Conservation (phyloP, 2,113 vertebrate species). For the Protobothrops flavoviridis region DNA sequence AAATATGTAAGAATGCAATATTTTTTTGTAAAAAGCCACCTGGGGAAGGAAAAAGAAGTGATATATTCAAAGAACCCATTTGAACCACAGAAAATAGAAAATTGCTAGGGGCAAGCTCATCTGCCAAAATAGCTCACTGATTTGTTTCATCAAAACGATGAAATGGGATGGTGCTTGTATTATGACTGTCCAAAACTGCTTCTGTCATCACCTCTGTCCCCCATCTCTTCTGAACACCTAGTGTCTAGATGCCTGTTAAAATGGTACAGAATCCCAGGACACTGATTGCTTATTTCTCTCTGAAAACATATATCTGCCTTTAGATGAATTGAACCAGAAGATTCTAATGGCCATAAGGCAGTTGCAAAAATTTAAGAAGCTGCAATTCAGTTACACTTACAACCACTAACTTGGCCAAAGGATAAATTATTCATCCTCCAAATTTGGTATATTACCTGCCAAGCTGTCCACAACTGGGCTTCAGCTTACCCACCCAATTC, state of each 20-base stretch:
- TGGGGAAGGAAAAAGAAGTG: neutral
- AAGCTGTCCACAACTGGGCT: neutral
- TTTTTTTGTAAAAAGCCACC: neutral
- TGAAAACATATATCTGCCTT: neutral
- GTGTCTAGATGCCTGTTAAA: neutral
- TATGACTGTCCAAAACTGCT: neutral
- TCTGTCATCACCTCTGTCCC: neutral
- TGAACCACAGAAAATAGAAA: neutral
- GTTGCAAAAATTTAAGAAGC: neutral
- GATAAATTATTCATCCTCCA: neutral
- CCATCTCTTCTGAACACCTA: neutral
- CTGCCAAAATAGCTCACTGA: neutral
- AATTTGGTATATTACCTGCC: neutral
- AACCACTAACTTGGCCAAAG: neutral
- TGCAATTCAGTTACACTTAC: neutral
- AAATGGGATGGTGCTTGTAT: neutral
- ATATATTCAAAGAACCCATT: neutral
- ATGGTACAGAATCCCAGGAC: neutral
- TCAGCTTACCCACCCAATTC: neutral
- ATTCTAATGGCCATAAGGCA: neutral
- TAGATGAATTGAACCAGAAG: neutral
- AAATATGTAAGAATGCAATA: slow-evolving; percentile 21
- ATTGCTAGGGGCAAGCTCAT: neutral
- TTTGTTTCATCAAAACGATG: neutral
- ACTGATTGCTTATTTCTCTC: neutral